Evolutionary conservation across 2,888 invertebrate species (phyloP), one percentile per base, ranked within the genome.

Genomic region (Cerastis rubricosa): DNA sequence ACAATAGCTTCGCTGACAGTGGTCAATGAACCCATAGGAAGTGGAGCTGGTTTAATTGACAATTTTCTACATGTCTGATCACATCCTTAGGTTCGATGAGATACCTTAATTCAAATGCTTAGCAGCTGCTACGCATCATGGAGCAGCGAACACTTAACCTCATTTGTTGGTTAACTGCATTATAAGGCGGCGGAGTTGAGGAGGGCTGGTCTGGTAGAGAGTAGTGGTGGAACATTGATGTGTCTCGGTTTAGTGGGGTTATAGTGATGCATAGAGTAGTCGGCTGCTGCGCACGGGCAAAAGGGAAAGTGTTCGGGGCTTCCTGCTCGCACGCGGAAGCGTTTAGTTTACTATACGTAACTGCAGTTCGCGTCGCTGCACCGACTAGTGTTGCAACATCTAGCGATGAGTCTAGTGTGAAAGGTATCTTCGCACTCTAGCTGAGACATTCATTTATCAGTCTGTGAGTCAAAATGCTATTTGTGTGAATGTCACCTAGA

Each of bases 321-420:
- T 96, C 96, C 96, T 96, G 96, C 94, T 96, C 90, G 93, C 94
- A 94, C 94, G 94, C 96, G 96, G 96, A 96, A 96, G 94, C 91
- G 93, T 93, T 94, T 92, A 92, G 93, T 92, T 92, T 89, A 92
- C 91, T 89, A 92, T 91, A 93, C 95, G 94, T 95, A 95, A 94
- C 94, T 94, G 93, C 93, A 93, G 91, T 92, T 93, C 91, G 92
- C 93, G 84, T 86, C 88, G 85, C 81, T 85, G 86, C 89, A 85
- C 84, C 72, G 75, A 76, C 81, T 78, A 71, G 79, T 81, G 80
- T 87, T 88, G 89, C 86, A 87, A 89, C 80, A 85, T 88, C 84
- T 79, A 83, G 80, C 81, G 84, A 87, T 89, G 90, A 83, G 80
- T 71, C 76, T 83, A 81, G 79, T 86, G 83, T 78, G 86, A 80